Base-by-base conservation (phyloP, 2,797 vertebrate species). In the Micromesistius poutassou region DNA sequence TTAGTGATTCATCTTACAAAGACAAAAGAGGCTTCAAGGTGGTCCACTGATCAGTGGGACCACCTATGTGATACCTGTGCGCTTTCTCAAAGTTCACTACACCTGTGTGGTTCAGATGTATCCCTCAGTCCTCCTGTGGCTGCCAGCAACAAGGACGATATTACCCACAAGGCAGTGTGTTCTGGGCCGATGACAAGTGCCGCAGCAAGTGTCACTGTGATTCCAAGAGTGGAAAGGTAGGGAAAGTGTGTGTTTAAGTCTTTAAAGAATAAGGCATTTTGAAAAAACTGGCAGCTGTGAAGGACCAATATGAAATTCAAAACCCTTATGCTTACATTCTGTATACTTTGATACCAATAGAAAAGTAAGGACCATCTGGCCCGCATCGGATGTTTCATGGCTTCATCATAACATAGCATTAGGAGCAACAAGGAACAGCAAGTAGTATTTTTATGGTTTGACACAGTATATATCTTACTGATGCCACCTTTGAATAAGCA, bases 131-230 rank as follows among this genome's bases (percentile, higher is more conserved):
- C 25, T 46, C 38, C 74, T 74, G 74, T 68, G 77, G 78, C 70
- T 80, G 74, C 36, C 33, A 25, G 62, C 71, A 71, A 68, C 46
- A 75, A 14, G 72, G 72, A 8, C 28, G 30, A 71, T 74, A 77
- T 71, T 72, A 81, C 46, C 46, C 13, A 55, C 28, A 42, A 75
- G 74, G 46, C 42, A 75, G 12, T 30, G 50, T 12, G 66, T 83
- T 89, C 80, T 89, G 87, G 87, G 33, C 55, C 16, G 83, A 87
- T 9, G 74, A 66, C n/a, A 73, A 74, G 30, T 91, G 90, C 70
- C 77, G 79, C 28, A 81, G 87, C 73, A 83, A 88, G 0, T 95
- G 95, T 40, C 2, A 28, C 0, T 95, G 95, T 55, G 71, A 74
- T 2, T 7, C 70, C 1, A 12, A 10, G 22, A 71, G 82, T 0